A percentile compares a stretch with the other conserved stretches of the same genome.
These are phyloP conservation scores for Danio aesculapii DNA, from an alignment of 2,797 vertebrate species.

Conservation along the genomic window DNA sequence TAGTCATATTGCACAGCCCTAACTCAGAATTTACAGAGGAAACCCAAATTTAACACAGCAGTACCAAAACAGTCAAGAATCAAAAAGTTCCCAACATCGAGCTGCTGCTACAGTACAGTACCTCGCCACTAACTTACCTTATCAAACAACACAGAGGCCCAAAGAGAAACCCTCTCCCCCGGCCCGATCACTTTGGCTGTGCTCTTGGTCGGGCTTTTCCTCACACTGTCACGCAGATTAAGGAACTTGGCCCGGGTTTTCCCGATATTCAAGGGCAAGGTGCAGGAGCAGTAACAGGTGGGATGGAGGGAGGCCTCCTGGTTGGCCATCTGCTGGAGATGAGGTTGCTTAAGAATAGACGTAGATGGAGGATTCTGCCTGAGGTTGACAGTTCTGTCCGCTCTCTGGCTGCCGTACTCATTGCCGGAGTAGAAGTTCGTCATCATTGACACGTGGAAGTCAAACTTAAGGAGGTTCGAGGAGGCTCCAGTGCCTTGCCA, in stretches of 20 bases:
- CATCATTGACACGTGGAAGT: slow-evolving; percentile 60
- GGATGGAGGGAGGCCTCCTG: slow-evolving; percentile 46
- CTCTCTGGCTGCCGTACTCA: slow-evolving; percentile 62
- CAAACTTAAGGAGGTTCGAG: background rate
- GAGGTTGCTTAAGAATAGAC: slow-evolving; percentile 60
- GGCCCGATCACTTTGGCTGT: slow-evolving; percentile 79
- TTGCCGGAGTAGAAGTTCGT: slow-evolving; percentile 67
- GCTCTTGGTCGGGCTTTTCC: slow-evolving; percentile 89
- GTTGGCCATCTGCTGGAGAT: slow-evolving; percentile 42
- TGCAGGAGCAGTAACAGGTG: slow-evolving; percentile 74
- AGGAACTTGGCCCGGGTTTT: slow-evolving; percentile 82
- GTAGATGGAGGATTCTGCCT: slow-evolving; percentile 67
- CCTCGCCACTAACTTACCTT: slow-evolving; percentile 49
- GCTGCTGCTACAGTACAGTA: background rate
- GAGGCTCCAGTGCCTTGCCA: background rate
- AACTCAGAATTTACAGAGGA: background rate
- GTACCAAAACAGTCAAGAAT: background rate
- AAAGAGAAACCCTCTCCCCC: slow-evolving; percentile 67
- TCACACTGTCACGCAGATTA: slow-evolving; percentile 89
- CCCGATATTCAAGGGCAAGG: slow-evolving; percentile 73
- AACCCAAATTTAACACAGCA: background rate
- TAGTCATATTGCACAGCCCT: too few species aligned
- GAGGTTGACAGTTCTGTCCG: slow-evolving; percentile 37
- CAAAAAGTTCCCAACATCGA: background rate
- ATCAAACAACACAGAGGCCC: slow-evolving; percentile 72